phyloP scores from a whole-genome alignment of 2,113 vertebrate species.

The Caranx melampygus region DNA sequence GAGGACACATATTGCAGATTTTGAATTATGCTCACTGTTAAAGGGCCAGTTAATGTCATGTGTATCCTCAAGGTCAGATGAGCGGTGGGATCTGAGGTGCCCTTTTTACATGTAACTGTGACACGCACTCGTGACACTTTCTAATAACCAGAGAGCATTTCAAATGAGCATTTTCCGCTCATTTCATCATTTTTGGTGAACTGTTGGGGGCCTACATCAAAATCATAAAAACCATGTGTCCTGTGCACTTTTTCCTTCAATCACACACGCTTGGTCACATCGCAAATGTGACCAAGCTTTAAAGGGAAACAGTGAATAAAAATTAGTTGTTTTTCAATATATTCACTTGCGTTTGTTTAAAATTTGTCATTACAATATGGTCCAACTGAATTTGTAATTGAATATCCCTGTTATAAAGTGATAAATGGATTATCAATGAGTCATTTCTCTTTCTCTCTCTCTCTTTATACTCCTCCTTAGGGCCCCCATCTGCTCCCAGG shows the following conservation, averaged over 20 bases:
- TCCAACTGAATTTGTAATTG: background rate
- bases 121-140: background rate
- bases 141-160: background rate
- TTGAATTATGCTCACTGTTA: slow-evolving; percentile 8
- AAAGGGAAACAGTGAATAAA: no score
- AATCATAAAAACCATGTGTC: background rate
- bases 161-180: background rate
- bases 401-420: background rate
- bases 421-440: background rate
- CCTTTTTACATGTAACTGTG: background rate
- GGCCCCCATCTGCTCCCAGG: slow-evolving; percentile 88
- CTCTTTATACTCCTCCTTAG: slow-evolving; percentile 69
- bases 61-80: slow-evolving; percentile 26
- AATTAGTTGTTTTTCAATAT: no score
- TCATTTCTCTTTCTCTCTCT: slow-evolving; percentile 9
- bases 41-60: slow-evolving; percentile 5
- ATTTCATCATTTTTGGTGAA: slow-evolving; percentile 3
- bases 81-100: background rate
- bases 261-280: background rate
- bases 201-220: background rate
- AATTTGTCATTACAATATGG: no score
- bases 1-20: background rate
- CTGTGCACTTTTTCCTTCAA: background rate
- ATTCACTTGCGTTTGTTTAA: no score
- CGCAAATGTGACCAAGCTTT: no score